A percentile compares a stretch with the other conserved stretches of the same genome.
These are phyloP conservation scores for Apostichopus leukothele DNA, from an alignment of 53 echinoderm and acorn worm genomes.

Conservation along the genomic window DNA sequence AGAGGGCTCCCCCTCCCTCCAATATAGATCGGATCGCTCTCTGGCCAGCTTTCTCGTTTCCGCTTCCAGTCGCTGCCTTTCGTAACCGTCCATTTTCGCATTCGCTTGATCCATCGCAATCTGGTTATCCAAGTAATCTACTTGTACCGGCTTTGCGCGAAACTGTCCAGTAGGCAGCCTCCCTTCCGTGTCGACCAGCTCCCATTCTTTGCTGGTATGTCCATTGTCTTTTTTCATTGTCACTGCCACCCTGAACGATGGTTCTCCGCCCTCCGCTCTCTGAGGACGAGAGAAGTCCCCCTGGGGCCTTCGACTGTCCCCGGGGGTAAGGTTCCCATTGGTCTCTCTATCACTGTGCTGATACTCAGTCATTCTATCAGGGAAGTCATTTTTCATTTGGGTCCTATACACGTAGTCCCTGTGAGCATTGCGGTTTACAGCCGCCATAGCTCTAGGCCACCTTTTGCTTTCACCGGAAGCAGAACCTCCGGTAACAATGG, in stretches of 20 bases:
- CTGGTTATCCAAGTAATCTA: constrained; percentile 70
- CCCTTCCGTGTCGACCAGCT: constrained; percentile 18
- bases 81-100: constrained; percentile 25
- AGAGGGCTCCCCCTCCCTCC: constrained; percentile 71
- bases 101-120: constrained; percentile 53
- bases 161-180: constrained; percentile 76
- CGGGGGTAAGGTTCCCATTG: constrained; percentile 20
- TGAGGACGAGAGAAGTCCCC: neutral
- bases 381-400: constrained; percentile 10
- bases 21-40: constrained; percentile 59
- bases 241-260: constrained; percentile 39
- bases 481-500: neutral
- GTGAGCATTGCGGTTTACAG: constrained; percentile 55
- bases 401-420: constrained; percentile 58
- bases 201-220: constrained; percentile 8
- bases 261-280: neutral
- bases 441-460: constrained; percentile 51
- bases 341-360: constrained; percentile 11
- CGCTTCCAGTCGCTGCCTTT: constrained; percentile 35
- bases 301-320: neutral
- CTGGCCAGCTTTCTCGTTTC: constrained; percentile 46
- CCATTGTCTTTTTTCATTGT: constrained; percentile 48
- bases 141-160: constrained; percentile 76
- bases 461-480: constrained; percentile 5
- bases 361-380: constrained; percentile 33